A percentile compares a stretch with the other conserved stretches of the same genome.
These are phyloP conservation scores for Peromyscus nudipes DNA, from an alignment of 2,797 vertebrate species.

Conservation along the genomic window DNA sequence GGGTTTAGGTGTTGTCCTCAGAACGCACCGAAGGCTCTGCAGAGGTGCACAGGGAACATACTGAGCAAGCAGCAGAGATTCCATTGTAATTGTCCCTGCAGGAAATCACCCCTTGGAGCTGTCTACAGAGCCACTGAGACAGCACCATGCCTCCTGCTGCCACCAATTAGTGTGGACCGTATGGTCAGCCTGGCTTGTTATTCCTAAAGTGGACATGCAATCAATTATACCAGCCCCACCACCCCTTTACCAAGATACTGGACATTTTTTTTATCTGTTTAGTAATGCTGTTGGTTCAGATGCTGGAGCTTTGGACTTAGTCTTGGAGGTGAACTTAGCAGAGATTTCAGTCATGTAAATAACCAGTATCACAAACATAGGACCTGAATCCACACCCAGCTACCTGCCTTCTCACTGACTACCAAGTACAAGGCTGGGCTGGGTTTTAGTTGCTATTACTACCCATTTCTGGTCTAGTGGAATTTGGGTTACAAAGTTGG, in stretches of 20 bases:
- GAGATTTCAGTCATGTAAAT: neutral
- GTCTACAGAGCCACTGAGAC: neutral
- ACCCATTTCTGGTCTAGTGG: neutral
- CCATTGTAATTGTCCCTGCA: neutral
- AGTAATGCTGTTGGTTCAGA: neutral
- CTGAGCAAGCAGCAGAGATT: neutral
- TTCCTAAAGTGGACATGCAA: neutral
- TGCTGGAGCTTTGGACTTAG: neutral
- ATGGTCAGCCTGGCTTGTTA: neutral
- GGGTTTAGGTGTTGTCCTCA: too few relatives aligned
- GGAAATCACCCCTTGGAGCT: neutral
- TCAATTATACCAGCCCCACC: neutral
- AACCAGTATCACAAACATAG: neutral
- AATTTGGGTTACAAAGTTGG: neutral
- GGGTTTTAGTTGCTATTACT: neutral
- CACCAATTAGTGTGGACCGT: neutral
- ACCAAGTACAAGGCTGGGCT: neutral
- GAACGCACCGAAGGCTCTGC: neutral
- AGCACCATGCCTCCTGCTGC: rapidly evolving
- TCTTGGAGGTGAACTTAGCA: neutral
- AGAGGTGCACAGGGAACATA: neutral
- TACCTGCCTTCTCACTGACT: neutral
- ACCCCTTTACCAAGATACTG: neutral
- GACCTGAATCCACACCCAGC: neutral
- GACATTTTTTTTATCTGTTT: slow-evolving; percentile 3